Base-by-base conservation (phyloP, 1,140 invertebrate genomes). In the Hetaerina americana region DNA sequence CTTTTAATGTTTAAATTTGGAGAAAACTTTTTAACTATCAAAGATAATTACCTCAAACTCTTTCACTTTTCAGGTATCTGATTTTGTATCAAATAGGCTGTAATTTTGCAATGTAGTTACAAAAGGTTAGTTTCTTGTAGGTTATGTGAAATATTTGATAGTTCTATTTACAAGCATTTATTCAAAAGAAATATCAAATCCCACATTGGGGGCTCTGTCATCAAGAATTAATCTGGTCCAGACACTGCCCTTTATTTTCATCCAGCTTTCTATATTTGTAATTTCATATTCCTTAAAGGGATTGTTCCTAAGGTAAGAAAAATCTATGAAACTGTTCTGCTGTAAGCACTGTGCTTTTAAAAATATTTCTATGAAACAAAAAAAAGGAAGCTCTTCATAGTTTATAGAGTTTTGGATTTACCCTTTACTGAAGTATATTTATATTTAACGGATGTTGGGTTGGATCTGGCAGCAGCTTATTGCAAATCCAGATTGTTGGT, bases 311-410 rank as follows among this genome's bases (percentile, higher is more conserved):
- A 57, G n/a, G n/a, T n/a, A n/a, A n/a, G n/a, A 57, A 40, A 57
- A 57, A 57, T 57, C 40, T 57, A 57, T 57, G 40, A 57, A 57
- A 57, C 40, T 57, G 40, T 57, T 57, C 40, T 57, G 40, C 40
- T 57, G 40, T 57, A 57, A 57, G 40, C 40, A 57, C 40, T 57
- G 40, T 57, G 40, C 40, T 57, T 57, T 57, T 57, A 57, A 57
- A 57, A n/a, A 57, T 57, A 57, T 57, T 57, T 57, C 40, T 57
- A 57, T 57, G 40, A 57, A 57, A 57, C n/a, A n/a, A n/a, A n/a
- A n/a, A n/a, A 40, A 57, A 57, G 40, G 40, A 57, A 57, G 40
- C 40, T 57, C 40, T 57, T 57, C 15, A 57, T 57, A 57, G 40
- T 57, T 57, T 57, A 57, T 57, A 57, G 40, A 18, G 40, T 57